Percentiles rank a stretch among this genome's conserved stretches.
phyloP scores from a whole-genome alignment of 2,888 invertebrate species.

The Adineta ricciae region DNA sequence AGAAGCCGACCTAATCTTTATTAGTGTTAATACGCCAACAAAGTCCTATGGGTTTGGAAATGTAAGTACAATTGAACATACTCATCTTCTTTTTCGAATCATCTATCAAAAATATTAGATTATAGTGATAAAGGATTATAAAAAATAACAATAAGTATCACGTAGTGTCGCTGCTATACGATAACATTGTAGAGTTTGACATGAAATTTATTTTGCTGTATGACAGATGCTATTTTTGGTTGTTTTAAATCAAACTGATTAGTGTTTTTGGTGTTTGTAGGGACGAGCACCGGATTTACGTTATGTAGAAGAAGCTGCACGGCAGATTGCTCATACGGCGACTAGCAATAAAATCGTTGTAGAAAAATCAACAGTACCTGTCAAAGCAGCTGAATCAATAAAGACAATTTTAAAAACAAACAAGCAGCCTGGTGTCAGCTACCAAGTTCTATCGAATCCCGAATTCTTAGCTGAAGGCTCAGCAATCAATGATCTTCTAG shows the following conservation, averaged over 20 bases:
- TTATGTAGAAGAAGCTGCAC: slow-evolving; percentile 86
- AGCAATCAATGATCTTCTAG: slow-evolving; percentile 78
- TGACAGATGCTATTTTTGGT: too few relatives aligned
- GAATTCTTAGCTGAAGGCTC: slow-evolving; percentile 97
- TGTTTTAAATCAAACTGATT: too few relatives aligned
- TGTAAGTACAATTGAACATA: slow-evolving; percentile 54
- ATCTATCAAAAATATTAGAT: not conserved
- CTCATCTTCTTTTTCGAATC: not conserved
- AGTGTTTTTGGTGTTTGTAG: slow-evolving; percentile 45
- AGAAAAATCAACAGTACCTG: slow-evolving; percentile 96
- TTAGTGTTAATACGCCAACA: slow-evolving; percentile 97
- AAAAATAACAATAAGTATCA: not conserved
- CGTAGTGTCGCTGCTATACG: not conserved
- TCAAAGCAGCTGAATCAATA: slow-evolving; percentile 90
- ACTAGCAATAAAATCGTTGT: slow-evolving; percentile 74
- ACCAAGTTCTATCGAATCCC: slow-evolving; percentile 85
- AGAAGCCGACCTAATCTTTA: slow-evolving; percentile 92
- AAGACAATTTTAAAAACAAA: slow-evolving; percentile 81
- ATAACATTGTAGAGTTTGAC: too few relatives aligned
- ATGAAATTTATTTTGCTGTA: too few relatives aligned
- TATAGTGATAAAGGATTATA: not conserved
- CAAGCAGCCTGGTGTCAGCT: slow-evolving; percentile 64
- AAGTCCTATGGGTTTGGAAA: slow-evolving; percentile 92
- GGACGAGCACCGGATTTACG: slow-evolving; percentile 92
- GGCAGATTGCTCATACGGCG: slow-evolving; percentile 85